Evolutionary conservation across 2,113 vertebrate species (phyloP), one percentile per base, ranked within the genome.

Genomic region (Dicerorhinus sumatrensis): DNA sequence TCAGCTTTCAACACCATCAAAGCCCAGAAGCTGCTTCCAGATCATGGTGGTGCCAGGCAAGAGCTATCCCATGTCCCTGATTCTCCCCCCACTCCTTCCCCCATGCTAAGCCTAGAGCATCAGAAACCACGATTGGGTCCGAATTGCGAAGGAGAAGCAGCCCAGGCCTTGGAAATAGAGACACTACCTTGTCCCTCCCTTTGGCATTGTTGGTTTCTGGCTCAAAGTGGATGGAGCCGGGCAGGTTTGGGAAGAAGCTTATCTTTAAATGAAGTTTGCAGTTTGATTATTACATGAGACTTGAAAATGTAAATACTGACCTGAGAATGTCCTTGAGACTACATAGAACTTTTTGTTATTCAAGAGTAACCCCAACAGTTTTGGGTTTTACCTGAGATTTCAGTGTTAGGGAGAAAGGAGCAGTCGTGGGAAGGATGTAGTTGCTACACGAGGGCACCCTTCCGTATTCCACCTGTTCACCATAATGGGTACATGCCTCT

Each of bases 21-120:
- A 89, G 20, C 46, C 72, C 31, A 63, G 70, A 39, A 72, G 56
- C 29, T 6, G 2, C 76, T 72, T 72, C 65, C 14, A 25, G 42
- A 7, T 63, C 20, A 33, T 2, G 11, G 62, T 33, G 65, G 56
- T 81, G 25, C 39, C 33, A 51, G 85, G 25, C 13, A 63, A 51
- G 63, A 33, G 6, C 54, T 4, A 1, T 54, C 27, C 14, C 3
- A 6, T 7, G 10, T 17, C 4, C 7, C 1, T 10, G 17, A 1
- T 14, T 54, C 5, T 65, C 2, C 5, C 33, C 70, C 62, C 11
- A 9, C 5, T 39, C 11, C 33, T 65, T 11, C 17, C 29, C 21
- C 23, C 1, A 0, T 1, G 48, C 21, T 36, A 39, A 70, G 1
- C 0, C 33, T 31, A 27, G 27, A 48, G 42, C 13, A 0, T 54